Evolutionary conservation across 2,113 vertebrate genomes (phyloP).

Genomic region (Cyprinus carpio): DNA sequence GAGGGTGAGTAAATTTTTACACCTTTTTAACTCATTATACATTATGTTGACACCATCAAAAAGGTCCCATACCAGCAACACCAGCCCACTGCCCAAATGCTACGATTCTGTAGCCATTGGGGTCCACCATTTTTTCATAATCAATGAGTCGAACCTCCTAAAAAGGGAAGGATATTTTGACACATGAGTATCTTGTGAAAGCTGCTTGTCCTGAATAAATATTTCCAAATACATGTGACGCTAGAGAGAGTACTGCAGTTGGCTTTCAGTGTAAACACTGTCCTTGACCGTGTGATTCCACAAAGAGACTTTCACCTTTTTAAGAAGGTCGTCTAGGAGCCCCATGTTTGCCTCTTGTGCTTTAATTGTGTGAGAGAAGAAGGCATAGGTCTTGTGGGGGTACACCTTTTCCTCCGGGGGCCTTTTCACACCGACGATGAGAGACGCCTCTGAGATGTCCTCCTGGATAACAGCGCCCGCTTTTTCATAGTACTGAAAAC

Average conservation of each 20-base stretch:
- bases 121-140: slow-evolving; percentile 98
- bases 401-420: slow-evolving; percentile 89
- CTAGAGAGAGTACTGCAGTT: background rate
- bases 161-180: background rate
- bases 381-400: slow-evolving; percentile 91
- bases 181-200: background rate
- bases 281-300: background rate
- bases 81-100: slow-evolving; percentile 98
- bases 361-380: slow-evolving; percentile 99
- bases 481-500: slow-evolving; percentile 85
- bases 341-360: slow-evolving; percentile 96
- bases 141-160: slow-evolving; percentile 96
- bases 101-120: slow-evolving; percentile 89
- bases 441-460: slow-evolving; percentile 90
- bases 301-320: slow-evolving; percentile 77
- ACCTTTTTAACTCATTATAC: background rate
- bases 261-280: background rate
- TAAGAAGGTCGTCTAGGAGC: slow-evolving; percentile 89
- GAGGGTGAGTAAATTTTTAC: too few species aligned
- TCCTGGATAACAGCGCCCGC: slow-evolving; percentile 91
- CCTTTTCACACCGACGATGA: slow-evolving; percentile 95
- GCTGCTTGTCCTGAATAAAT: background rate
- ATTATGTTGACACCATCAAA: background rate
- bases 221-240: background rate
- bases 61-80: slow-evolving; percentile 83